A percentile compares a stretch with the other conserved stretches of the same genome.
phyloP scores from a whole-genome alignment of 2,888 invertebrate species.

The Clunio marinus region DNA sequence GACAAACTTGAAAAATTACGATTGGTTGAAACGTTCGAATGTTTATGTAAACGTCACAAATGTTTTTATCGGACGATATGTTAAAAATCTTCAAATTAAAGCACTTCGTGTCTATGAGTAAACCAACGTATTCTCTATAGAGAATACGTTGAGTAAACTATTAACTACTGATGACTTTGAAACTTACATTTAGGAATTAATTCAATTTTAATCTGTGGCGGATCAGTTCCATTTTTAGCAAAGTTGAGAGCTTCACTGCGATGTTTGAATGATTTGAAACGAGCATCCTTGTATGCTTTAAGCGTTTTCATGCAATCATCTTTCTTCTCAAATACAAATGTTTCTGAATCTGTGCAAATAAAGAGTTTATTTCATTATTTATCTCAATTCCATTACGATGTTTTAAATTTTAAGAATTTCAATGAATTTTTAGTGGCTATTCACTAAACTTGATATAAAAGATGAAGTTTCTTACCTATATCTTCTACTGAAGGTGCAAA shows the following conservation, averaged over 20 bases:
- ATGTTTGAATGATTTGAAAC: slow-evolving; percentile 74
- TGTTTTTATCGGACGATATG: slow-evolving; percentile 39
- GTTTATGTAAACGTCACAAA: slow-evolving; percentile 24
- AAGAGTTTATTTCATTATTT: slow-evolving; percentile 1
- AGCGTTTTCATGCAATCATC: slow-evolving; percentile 68
- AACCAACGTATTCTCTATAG: no score
- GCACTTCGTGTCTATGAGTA: background rate
- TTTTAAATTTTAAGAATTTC: background rate
- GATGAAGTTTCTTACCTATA: background rate
- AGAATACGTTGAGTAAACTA: no score
- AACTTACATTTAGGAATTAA: background rate
- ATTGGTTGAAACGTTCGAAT: background rate
- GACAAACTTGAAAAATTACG: slow-evolving; percentile 17
- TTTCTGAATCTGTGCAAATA: slow-evolving; percentile 12
- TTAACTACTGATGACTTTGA: no score
- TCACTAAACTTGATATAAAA: background rate
- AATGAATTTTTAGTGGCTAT: background rate
- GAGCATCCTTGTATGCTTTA: slow-evolving; percentile 70
- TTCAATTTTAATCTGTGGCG: no score
- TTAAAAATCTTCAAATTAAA: no score
- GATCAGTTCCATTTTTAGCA: slow-evolving; percentile 57
- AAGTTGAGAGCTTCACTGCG: slow-evolving; percentile 72
- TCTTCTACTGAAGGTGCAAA: slow-evolving; percentile 13
- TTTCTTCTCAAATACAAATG: slow-evolving; percentile 48
- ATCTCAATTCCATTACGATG: background rate